phyloP scores from a whole-genome alignment of 2,888 invertebrate species.

The Philaethria dido region DNA sequence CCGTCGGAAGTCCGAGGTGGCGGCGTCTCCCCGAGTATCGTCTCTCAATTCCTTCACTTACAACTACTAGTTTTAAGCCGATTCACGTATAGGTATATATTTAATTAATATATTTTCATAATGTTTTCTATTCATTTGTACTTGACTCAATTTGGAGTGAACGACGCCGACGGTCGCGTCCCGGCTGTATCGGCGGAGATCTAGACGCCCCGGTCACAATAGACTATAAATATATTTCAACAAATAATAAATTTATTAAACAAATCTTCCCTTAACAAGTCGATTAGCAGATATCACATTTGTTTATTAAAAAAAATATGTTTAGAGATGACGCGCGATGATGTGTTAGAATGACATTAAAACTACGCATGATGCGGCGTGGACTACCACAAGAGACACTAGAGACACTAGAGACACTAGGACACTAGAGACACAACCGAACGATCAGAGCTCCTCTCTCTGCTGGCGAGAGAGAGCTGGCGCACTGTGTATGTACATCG shows the following conservation, averaged over 20 bases:
- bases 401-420: conserved; percentile 18
- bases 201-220: conserved; percentile 3
- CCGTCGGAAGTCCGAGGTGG: conserved; percentile 59
- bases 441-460: not conserved
- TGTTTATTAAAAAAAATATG: conserved; percentile 17
- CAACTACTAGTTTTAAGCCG: conserved; percentile 73
- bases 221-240: conserved; percentile 22
- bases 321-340: conserved; percentile 18
- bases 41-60: conserved; percentile 76
- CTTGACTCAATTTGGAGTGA: conserved; percentile 60
- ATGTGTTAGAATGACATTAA: conserved; percentile 21
- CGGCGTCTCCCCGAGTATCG: conserved; percentile 51
- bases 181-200: not conserved
- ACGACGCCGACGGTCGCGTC: conserved; percentile 29
- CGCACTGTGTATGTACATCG: conserved; percentile 49
- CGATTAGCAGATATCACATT: conserved; percentile 26
- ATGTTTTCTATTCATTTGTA: conserved; percentile 74
- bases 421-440: conserved; percentile 21
- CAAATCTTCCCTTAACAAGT: conserved; percentile 18
- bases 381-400: conserved; percentile 14
- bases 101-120: conserved; percentile 38
- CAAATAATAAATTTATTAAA: conserved; percentile 26
- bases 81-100: conserved; percentile 62
- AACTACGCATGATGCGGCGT: conserved; percentile 13
- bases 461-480: too few species aligned